phyloP scores from a whole-genome alignment of 1,140 invertebrate genomes.

The Probaryconus sp. region DNA sequence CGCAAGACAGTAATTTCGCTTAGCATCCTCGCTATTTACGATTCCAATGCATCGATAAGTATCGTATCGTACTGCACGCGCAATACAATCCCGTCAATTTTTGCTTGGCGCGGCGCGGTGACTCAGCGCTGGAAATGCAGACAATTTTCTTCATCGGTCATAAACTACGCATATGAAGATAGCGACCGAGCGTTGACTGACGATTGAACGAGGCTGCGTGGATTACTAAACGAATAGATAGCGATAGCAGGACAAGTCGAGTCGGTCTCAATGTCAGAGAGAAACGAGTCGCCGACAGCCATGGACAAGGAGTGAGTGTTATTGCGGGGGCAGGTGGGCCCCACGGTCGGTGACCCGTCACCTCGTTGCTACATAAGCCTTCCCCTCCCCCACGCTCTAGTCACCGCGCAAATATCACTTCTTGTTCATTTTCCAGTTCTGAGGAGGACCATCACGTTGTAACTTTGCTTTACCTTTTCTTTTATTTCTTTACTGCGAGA shows the following conservation, averaged over 20 bases:
- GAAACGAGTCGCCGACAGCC: slow-evolving; percentile 51
- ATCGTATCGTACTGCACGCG: slow-evolving; percentile 46
- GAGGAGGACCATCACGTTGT: no score
- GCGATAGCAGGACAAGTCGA: slow-evolving; percentile 58
- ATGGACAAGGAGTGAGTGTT: slow-evolving; percentile 42
- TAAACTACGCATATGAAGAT: slow-evolving; percentile 55
- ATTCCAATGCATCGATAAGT: slow-evolving; percentile 36
- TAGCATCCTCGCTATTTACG: slow-evolving; percentile 30
- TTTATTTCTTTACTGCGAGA: no score
- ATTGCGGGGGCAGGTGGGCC: slow-evolving; percentile 60
- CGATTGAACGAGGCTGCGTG: slow-evolving; percentile 51
- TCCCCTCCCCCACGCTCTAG: background rate
- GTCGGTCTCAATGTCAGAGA: slow-evolving; percentile 59
- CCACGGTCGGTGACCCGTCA: slow-evolving; percentile 67
- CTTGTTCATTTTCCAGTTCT: background rate
- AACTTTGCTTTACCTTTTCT: no score
- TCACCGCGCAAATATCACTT: background rate
- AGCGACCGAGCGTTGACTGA: slow-evolving; percentile 54
- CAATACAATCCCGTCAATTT: slow-evolving; percentile 46
- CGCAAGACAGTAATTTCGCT: slow-evolving; percentile 15
- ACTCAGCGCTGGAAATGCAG: slow-evolving; percentile 34
- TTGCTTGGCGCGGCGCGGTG: slow-evolving; percentile 13
- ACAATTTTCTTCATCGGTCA: slow-evolving; percentile 37
- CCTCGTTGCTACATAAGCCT: slow-evolving; percentile 43
- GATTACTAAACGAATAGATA: slow-evolving; percentile 58